Base-by-base conservation (phyloP, 1,140 invertebrate species). In the Drosophila nebulosa region DNA sequence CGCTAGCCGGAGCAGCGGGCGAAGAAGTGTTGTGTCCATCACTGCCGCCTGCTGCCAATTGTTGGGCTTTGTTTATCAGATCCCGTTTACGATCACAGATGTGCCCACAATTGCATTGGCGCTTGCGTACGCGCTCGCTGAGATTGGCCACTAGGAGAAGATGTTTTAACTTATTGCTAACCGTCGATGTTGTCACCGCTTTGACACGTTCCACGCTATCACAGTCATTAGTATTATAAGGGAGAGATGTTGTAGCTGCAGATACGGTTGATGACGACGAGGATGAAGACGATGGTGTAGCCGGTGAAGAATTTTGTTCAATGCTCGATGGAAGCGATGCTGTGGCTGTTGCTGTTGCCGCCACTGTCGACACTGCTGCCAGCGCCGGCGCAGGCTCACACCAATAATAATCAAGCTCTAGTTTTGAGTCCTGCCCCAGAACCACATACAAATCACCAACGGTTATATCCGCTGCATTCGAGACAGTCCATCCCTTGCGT, bases 361-460 rank as follows among this genome's bases (percentile, higher is more conserved):
- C n/a, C n/a, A n/a, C n/a, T n/a, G n/a, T n/a, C n/a, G n/a, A n/a
- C n/a, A n/a, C n/a, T 12, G 18, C 10, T 51, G 35, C 67, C 0
- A 24, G 39, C 18, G 30, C 46, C 21, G 71, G 26, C 36, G 32
- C 77, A 12, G 64, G n/a, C 30, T 89, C 85, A 10, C 78, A 74
- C 96, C 96, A 98, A 93, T 95, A 95, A 91, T 98, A 98, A 90
- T 97, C 96, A 46, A 98, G 91, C 68, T 94, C 93, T 18, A 98
- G 90, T 91, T 95, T 97, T 0, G 95, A 95, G 71, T 97, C 95
- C 57, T 94, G 93, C 9, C 97, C 97, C 92, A 97, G 95, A 94
- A 97, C 97, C 65, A 98, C 92, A 92, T 97, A 98, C n/a, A 98
- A 90, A 92, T 98, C 96, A 0, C 97, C 97, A 46, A 98, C 93